These are phyloP conservation scores for Columba livia DNA, from an alignment of 2,113 vertebrate genomes.

Conservation along the genomic window DNA sequence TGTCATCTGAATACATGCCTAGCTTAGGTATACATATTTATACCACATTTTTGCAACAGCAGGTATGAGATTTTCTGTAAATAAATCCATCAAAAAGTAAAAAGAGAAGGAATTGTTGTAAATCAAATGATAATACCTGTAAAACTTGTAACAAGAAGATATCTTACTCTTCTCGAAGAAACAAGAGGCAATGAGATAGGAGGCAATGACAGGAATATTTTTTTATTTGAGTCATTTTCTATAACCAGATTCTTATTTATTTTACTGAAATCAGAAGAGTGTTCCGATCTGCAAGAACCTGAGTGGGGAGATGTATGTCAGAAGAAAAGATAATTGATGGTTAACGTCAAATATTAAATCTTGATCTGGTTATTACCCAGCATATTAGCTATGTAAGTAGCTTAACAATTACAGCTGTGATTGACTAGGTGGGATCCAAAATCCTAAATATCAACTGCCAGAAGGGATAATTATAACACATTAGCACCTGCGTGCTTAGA, in stretches of 20 bases:
- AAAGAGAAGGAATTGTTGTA: conserved; percentile 17
- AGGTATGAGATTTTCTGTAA: conserved; percentile 10
- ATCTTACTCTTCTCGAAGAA: conserved; percentile 18
- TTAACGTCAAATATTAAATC: conserved; percentile 84
- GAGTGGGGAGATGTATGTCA: conserved; percentile 64
- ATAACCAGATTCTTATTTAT: conserved; percentile 46
- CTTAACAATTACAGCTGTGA: conserved; percentile 85
- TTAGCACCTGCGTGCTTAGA: conserved; percentile 84
- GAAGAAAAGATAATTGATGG: conserved; percentile 79
- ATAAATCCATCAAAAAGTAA: conserved; percentile 40
- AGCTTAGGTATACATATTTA: background rate
- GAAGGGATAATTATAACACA: conserved; percentile 86
- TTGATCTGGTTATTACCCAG: conserved; percentile 84
- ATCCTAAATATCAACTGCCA: conserved; percentile 84
- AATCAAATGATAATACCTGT: background rate
- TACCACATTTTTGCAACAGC: background rate
- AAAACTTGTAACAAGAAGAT: conserved; percentile 24
- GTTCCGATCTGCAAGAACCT: conserved; percentile 68
- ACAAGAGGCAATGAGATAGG: conserved; percentile 30
- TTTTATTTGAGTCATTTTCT: conserved; percentile 19
- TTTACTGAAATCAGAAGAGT: conserved; percentile 56
- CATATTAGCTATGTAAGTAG: conserved; percentile 81
- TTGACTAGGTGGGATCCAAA: conserved; percentile 86
- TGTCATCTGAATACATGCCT: background rate
- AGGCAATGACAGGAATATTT: conserved; percentile 45